phyloP scores from a whole-genome alignment of 2,113 vertebrate species.

The Artemisiospiza belli region DNA sequence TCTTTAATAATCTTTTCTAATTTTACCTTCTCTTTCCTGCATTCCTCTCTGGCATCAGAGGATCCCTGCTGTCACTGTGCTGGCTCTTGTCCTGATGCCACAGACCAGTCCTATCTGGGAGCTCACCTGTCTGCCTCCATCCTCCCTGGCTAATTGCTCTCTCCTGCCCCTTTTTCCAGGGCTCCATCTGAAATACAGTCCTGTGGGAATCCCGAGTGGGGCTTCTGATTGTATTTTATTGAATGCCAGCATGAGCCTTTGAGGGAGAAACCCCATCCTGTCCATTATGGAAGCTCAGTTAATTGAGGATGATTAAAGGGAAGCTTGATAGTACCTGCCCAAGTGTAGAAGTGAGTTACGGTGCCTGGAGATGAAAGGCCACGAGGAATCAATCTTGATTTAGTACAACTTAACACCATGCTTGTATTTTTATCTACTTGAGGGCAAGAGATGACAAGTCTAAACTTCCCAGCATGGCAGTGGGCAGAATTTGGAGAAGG shows the following conservation, averaged over 20 bases:
- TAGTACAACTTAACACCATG: background rate
- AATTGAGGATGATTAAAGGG: background rate
- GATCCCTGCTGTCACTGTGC: fast-evolving
- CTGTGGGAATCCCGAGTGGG: background rate
- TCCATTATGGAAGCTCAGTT: background rate
- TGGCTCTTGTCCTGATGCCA: background rate
- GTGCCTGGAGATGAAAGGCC: background rate
- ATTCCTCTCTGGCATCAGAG: background rate
- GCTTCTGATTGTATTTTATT: background rate
- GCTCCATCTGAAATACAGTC: background rate
- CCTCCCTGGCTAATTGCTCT: background rate
- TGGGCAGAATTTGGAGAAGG: background rate
- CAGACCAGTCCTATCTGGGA: background rate
- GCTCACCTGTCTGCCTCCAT: background rate
- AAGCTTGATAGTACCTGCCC: background rate
- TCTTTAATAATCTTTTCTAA: background rate
- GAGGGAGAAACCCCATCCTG: background rate
- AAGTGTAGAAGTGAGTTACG: background rate
- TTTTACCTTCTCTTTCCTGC: background rate
- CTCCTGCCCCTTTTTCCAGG: background rate
- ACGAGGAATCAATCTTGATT: conserved; percentile 4
- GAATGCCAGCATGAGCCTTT: background rate
- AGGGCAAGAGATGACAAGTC: background rate
- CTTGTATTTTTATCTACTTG: conserved; percentile 19
- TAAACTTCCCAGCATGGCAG: background rate